These are phyloP conservation scores for Babylonia areolata DNA, from an alignment of 1,140 invertebrate genomes.

Conservation along the genomic window DNA sequence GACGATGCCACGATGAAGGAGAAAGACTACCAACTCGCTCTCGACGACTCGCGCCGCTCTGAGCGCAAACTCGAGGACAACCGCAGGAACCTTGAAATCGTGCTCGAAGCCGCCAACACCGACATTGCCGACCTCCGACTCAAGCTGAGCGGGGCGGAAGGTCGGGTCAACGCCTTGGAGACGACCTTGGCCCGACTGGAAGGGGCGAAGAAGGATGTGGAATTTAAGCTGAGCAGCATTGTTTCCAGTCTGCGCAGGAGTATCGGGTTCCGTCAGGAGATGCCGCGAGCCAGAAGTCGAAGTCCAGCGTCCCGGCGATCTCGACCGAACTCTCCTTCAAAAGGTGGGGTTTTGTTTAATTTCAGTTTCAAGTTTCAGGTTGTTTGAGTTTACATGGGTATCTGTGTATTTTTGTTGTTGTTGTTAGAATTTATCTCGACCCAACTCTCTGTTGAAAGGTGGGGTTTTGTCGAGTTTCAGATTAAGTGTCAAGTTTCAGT, in stretches of 20 bases:
- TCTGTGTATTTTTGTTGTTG: no score
- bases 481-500: no score
- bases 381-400: no score
- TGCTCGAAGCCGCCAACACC: slow-evolving; percentile 89
- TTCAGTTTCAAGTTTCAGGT: no score
- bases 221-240: slow-evolving; percentile 88
- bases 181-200: slow-evolving; percentile 87
- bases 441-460: no score
- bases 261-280: slow-evolving; percentile 82
- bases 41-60: slow-evolving; percentile 73
- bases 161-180: slow-evolving; percentile 87
- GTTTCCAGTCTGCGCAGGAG: slow-evolving; percentile 87
- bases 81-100: slow-evolving; percentile 86
- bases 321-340: slow-evolving; percentile 72
- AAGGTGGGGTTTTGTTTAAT: slow-evolving; percentile 70
- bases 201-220: slow-evolving; percentile 85
- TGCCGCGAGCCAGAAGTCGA: slow-evolving; percentile 68
- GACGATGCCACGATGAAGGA: slow-evolving; percentile 74
- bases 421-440: no score
- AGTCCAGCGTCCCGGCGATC: slow-evolving; percentile 70
- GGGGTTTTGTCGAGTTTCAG: no score
- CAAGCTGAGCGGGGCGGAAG: slow-evolving; percentile 86
- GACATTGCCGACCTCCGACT: slow-evolving; percentile 84
- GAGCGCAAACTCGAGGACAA: slow-evolving; percentile 89
- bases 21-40: slow-evolving; percentile 72